phyloP scores from a whole-genome alignment of 2,888 invertebrate genomes.

The Disparrhopalites patrizii region DNA sequence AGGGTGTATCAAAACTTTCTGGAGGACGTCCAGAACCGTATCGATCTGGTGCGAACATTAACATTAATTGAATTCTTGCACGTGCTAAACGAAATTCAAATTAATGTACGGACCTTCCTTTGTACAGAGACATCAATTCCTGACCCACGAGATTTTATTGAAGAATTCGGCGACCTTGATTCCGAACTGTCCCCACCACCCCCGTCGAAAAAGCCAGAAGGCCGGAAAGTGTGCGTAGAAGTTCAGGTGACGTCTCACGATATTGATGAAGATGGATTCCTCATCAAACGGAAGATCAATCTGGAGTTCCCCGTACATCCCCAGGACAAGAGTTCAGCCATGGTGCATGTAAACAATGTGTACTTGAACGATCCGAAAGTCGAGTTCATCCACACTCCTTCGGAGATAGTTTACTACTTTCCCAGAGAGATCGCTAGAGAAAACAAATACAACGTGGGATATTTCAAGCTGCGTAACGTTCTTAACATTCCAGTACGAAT shows the following conservation, averaged over 20 bases:
- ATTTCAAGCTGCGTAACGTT: slow-evolving; percentile 4
- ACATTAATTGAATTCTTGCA: neutral
- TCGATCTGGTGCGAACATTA: neutral
- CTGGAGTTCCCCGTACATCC: slow-evolving; percentile 14
- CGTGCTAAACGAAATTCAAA: no score
- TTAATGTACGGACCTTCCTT: no score
- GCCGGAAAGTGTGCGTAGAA: neutral
- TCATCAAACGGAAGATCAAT: neutral
- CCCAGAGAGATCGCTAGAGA: neutral
- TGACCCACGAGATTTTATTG: neutral
- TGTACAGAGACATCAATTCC: no score
- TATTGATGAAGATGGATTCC: neutral
- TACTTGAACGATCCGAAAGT: slow-evolving; percentile 7
- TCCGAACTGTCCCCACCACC: neutral
- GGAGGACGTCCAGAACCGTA: no score
- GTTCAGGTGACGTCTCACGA: neutral
- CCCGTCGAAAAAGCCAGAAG: neutral
- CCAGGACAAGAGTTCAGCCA: slow-evolving; percentile 2
- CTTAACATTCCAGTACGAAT: slow-evolving; percentile 17
- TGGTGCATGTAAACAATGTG: slow-evolving; percentile 8
- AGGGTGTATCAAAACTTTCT: no score
- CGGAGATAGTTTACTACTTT: slow-evolving; percentile 11
- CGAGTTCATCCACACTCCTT: slow-evolving; percentile 19
- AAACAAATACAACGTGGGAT: slow-evolving; percentile 2
- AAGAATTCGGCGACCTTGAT: neutral